Conservation (phyloP, 1,140 invertebrate species). For the Rhizoglyphus robini region DNA sequence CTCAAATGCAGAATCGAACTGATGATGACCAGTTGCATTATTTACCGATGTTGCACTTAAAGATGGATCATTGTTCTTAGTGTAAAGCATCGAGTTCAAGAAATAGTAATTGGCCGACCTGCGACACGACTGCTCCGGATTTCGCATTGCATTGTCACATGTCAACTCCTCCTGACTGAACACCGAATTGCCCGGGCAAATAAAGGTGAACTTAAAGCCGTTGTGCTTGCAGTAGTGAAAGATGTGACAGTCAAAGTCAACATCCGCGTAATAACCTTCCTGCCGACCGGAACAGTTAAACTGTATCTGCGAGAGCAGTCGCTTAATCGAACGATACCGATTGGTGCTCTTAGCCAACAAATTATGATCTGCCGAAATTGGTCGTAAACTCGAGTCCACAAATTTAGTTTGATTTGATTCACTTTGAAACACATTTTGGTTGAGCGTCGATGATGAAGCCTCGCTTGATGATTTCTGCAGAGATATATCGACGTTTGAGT, state of each 20-base stretch:
- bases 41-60: background rate
- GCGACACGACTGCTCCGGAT: background rate
- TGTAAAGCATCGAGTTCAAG: slow-evolving; percentile 6
- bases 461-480: too few relatives aligned
- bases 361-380: background rate
- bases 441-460: background rate
- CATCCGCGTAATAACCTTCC: slow-evolving; percentile 28
- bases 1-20: background rate
- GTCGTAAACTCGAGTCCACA: background rate
- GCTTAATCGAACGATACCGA: background rate
- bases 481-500: background rate
- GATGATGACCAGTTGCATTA: too few relatives aligned
- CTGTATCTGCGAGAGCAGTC: slow-evolving; percentile 23
- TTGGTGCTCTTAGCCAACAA: background rate
- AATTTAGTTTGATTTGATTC: background rate
- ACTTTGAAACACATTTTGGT: background rate
- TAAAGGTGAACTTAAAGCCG: slow-evolving; percentile 26
- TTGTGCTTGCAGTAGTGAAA: slow-evolving; percentile 29
- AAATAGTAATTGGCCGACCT: slow-evolving; percentile 9
- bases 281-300: slow-evolving; percentile 26
- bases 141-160: slow-evolving; percentile 22
- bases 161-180: slow-evolving; percentile 28
- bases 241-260: slow-evolving; percentile 28
- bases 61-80: background rate
- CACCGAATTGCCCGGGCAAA: slow-evolving; percentile 24